phyloP scores from a whole-genome alignment of 2,888 invertebrate species.

The Ennomos quercinarius region DNA sequence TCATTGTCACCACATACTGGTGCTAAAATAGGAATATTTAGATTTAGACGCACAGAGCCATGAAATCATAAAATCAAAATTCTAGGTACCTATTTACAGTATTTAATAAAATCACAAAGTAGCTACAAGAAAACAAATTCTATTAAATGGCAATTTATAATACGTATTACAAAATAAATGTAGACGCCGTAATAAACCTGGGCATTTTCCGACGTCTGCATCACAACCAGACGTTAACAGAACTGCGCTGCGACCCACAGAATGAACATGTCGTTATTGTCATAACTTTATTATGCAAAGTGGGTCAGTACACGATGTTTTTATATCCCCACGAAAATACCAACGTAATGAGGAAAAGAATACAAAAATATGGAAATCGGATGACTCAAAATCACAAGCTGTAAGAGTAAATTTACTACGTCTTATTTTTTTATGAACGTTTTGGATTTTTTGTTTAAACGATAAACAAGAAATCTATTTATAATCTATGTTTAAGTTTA shows the following conservation, averaged over 20 bases:
- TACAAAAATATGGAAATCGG: slow-evolving; percentile 8
- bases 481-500: no score
- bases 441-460: slow-evolving; percentile 1
- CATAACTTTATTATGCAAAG: not conserved
- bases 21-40: not conserved
- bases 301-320: not conserved
- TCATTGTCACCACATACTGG: slow-evolving; percentile 51
- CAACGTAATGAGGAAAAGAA: slow-evolving; percentile 6
- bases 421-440: slow-evolving; percentile 5
- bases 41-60: no score
- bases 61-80: no score
- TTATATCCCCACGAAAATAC: slow-evolving; percentile 12
- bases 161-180: no score
- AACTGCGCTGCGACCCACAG: slow-evolving; percentile 7
- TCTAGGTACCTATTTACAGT: no score
- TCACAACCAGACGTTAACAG: slow-evolving; percentile 2
- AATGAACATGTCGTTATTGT: slow-evolving; percentile 12
- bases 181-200: not conserved
- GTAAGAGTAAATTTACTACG: slow-evolving; percentile 3
- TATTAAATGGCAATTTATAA: not conserved
- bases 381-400: slow-evolving; percentile 12
- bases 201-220: not conserved
- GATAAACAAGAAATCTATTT: not conserved
- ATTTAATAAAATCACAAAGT: no score
- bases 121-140: no score